Evolutionary conservation across 2,888 invertebrate species (phyloP).

Genomic region (Siphonodentalium dalli): DNA sequence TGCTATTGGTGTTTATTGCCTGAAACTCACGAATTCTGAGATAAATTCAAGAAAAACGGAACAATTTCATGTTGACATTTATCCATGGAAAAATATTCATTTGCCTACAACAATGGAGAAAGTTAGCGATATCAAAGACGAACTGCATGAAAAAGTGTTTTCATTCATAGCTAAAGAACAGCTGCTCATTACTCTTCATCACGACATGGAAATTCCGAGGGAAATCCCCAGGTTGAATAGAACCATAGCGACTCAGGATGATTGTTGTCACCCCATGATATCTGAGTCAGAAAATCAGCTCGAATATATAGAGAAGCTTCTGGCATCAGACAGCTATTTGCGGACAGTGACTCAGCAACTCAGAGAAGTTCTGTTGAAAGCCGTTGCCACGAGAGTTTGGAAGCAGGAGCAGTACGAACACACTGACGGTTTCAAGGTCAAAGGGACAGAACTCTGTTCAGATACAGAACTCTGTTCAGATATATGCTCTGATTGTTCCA

Average conservation of each 20-base stretch:
- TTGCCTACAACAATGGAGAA: conserved; percentile 42
- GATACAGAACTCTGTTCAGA: no score
- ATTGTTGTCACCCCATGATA: no score
- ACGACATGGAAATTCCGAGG: no score
- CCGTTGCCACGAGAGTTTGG: conserved; percentile 48
- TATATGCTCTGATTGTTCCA: no score
- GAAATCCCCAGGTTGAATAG: no score
- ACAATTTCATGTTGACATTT: conserved; percentile 38
- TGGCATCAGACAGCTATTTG: conserved; percentile 22
- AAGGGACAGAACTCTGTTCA: no score
- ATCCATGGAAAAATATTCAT: conserved; percentile 50
- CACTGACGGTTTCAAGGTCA: neutral
- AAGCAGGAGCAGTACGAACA: conserved; percentile 37
- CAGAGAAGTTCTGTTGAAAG: conserved; percentile 51
- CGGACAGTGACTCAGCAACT: conserved; percentile 45
- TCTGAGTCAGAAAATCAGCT: no score
- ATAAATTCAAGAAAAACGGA: neutral
- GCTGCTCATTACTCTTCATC: no score
- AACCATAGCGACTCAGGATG: no score
- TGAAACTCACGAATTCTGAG: conserved; percentile 38
- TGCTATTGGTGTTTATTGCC: conserved; percentile 63
- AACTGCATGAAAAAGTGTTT: neutral
- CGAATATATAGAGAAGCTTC: conserved; percentile 9
- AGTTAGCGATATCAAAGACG: conserved; percentile 18
- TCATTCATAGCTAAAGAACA: no score